These are phyloP conservation scores for Belonocnema kinseyi DNA, from an alignment of 1,140 invertebrate species.

Conservation along the genomic window DNA sequence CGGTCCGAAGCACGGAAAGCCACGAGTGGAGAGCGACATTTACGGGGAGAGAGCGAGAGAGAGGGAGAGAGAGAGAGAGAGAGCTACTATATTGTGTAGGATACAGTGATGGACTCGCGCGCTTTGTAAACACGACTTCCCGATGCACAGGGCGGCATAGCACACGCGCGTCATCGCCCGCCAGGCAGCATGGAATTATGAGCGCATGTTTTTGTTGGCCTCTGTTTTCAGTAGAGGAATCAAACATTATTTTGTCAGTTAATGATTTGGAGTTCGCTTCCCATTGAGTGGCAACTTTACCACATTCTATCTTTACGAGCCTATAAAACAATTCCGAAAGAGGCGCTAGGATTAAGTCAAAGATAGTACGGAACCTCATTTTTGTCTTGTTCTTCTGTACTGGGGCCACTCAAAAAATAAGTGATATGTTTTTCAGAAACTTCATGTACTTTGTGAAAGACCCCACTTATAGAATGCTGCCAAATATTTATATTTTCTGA, in stretches of 20 bases:
- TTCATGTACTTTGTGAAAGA: too few species aligned
- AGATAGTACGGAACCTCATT: background rate
- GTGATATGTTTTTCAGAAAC: too few species aligned
- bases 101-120: constrained; percentile 11
- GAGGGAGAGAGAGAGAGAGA: background rate
- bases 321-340: background rate
- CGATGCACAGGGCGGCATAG: constrained; percentile 9
- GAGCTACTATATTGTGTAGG: background rate
- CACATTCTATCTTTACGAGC: background rate
- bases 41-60: background rate
- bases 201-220: constrained; percentile 40
- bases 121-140: constrained; percentile 41
- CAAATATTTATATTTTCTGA: background rate
- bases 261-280: constrained; percentile 20
- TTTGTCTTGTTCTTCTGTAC: background rate
- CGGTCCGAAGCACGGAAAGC: constrained; percentile 8
- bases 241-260: constrained; percentile 48
- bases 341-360: background rate
- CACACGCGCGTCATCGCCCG: constrained; percentile 29
- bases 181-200: constrained; percentile 41
- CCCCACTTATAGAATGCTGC: background rate
- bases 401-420: too few species aligned
- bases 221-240: constrained; percentile 41
- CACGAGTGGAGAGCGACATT: background rate
- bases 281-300: constrained; percentile 17